Evolutionary conservation across 2,113 vertebrate species (phyloP).

Genomic region (Chloroceryle aenea): DNA sequence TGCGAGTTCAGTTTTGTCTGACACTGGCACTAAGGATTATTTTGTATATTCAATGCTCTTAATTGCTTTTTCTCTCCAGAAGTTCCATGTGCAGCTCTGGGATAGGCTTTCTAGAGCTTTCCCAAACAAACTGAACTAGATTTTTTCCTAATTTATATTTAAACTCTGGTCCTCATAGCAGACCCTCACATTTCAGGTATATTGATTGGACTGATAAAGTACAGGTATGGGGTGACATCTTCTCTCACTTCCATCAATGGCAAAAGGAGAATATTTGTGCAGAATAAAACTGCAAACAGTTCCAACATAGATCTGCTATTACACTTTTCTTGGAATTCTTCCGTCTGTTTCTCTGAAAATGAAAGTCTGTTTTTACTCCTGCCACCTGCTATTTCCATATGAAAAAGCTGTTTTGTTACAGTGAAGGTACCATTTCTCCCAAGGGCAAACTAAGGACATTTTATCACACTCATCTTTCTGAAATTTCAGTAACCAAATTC

Average conservation of each 20-base stretch:
- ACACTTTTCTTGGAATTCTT: constrained; percentile 45
- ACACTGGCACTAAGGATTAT: constrained; percentile 21
- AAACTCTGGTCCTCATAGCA: background rate
- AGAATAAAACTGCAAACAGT: background rate
- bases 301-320: constrained; percentile 9
- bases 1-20: constrained; percentile 4
- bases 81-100: background rate
- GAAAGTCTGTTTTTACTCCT: constrained; percentile 42
- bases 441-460: constrained; percentile 53
- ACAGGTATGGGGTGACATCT: background rate
- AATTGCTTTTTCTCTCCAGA: constrained; percentile 1
- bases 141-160: background rate
- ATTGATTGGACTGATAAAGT: background rate
- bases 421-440: constrained; percentile 13
- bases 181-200: background rate
- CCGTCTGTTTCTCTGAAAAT: constrained; percentile 48
- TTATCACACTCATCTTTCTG: background rate
- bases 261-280: constrained; percentile 2
- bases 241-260: background rate
- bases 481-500: background rate
- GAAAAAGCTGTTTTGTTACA: constrained; percentile 28
- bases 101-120: background rate
- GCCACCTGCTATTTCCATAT: constrained; percentile 60
- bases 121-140: background rate
- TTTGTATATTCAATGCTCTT: background rate